phyloP scores from a whole-genome alignment of 2,888 invertebrate genomes.

The Leptodirus hochenwartii region DNA sequence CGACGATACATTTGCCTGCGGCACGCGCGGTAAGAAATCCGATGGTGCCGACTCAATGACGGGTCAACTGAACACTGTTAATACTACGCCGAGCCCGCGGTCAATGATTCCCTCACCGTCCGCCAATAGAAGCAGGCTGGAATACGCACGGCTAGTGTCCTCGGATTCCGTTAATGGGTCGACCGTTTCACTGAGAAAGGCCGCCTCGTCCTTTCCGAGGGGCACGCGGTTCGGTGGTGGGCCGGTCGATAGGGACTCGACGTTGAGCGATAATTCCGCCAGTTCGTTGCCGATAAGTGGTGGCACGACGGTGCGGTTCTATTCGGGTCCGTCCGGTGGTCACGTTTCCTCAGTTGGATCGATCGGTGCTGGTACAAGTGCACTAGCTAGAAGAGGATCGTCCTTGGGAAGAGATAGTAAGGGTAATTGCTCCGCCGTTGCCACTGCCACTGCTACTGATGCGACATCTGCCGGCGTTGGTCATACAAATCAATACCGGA shows the following conservation, averaged over 20 bases:
- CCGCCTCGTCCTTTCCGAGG: constrained; percentile 19
- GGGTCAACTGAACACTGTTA: constrained; percentile 26
- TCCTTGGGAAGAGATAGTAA: constrained; percentile 36
- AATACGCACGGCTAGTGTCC: constrained; percentile 38
- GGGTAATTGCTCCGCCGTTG: constrained; percentile 21
- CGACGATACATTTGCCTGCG: constrained; percentile 48
- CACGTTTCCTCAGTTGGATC: no score
- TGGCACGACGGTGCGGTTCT: constrained; percentile 36
- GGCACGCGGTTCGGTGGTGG: constrained; percentile 25
- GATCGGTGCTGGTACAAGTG: no score
- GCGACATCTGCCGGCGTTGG: no score
- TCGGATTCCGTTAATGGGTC: constrained; percentile 28
- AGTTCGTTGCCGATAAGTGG: constrained; percentile 40
- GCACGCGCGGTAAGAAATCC: constrained; percentile 23
- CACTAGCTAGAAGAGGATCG: constrained; percentile 31
- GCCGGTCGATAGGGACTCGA: constrained; percentile 32
- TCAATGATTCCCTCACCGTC: constrained; percentile 31
- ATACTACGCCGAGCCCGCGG: constrained; percentile 28
- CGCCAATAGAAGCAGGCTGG: constrained; percentile 30
- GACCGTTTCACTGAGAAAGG: constrained; percentile 21
- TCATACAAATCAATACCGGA: no score
- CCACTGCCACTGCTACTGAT: no score
- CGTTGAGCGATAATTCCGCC: constrained; percentile 35
- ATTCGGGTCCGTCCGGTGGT: constrained; percentile 25
- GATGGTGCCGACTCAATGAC: constrained; percentile 24